These are phyloP conservation scores for Buceros bicornis DNA, from an alignment of 2,797 vertebrate genomes.

Conservation along the genomic window DNA sequence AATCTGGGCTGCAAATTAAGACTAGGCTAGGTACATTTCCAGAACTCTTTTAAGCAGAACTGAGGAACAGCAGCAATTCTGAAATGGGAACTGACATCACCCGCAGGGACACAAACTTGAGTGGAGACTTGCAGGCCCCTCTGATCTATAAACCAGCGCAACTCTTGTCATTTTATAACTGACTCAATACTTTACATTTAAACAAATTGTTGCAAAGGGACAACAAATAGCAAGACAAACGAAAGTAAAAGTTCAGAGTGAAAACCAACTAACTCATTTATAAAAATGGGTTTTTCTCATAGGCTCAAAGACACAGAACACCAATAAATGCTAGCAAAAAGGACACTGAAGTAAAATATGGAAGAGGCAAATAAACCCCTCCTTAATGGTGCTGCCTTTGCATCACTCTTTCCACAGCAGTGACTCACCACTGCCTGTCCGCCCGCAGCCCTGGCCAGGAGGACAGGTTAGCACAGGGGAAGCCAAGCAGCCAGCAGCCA, in stretches of 20 bases:
- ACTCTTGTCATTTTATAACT: not conserved
- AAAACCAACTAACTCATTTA: not conserved
- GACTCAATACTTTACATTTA: not conserved
- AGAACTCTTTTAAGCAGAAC: not conserved
- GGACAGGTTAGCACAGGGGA: not conserved
- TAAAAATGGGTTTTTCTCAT: not conserved
- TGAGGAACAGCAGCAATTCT: not conserved
- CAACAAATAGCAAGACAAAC: not conserved
- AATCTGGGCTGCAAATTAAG: not conserved
- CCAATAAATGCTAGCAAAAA: not conserved
- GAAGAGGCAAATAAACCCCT: not conserved
- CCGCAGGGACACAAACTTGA: not conserved
- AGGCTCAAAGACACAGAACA: not conserved
- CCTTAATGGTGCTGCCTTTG: not conserved
- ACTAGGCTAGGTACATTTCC: not conserved
- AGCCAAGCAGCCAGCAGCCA: not conserved
- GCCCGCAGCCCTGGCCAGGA: not conserved
- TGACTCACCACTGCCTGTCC: not conserved
- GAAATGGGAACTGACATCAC: not conserved
- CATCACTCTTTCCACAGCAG: slow-evolving; percentile 30
- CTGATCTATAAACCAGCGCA: not conserved
- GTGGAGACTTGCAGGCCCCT: not conserved
- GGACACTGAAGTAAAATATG: not conserved
- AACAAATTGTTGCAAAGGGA: not conserved
- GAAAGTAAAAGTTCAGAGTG: not conserved